phyloP scores from a whole-genome alignment of 2,113 vertebrate species.

The Halichoerus grypus region DNA sequence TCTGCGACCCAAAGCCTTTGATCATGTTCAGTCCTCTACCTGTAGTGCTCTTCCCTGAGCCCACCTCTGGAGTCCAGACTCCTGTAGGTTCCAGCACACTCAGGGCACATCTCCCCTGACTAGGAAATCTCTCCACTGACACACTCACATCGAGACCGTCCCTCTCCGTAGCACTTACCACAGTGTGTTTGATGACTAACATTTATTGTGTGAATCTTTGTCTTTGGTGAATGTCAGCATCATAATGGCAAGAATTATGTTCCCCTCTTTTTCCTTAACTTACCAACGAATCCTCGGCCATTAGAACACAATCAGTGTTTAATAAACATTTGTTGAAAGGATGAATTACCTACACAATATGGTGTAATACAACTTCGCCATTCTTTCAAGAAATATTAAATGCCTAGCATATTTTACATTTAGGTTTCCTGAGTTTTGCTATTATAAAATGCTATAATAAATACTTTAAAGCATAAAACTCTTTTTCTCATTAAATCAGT shows the following conservation, averaged over 20 bases:
- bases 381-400: slow-evolving; percentile 1
- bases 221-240: background rate
- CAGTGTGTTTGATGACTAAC: background rate
- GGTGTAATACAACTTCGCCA: background rate
- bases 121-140: background rate
- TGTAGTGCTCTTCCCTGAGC: accelerated
- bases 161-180: background rate
- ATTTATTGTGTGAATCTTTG: background rate
- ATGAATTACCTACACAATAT: background rate
- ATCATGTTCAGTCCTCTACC: background rate
- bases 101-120: accelerated
- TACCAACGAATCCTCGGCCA: background rate
- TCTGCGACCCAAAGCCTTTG: background rate
- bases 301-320: background rate
- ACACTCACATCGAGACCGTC: background rate
- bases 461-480: background rate
- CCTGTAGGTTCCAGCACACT: background rate
- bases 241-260: background rate
- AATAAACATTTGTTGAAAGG: background rate
- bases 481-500: background rate
- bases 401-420: background rate
- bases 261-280: background rate
- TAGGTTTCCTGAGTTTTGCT: background rate
- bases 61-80: background rate
- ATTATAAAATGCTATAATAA: background rate